Conservation (phyloP, 92 coral and sea anemone species). For the Paramuricea clavata region DNA sequence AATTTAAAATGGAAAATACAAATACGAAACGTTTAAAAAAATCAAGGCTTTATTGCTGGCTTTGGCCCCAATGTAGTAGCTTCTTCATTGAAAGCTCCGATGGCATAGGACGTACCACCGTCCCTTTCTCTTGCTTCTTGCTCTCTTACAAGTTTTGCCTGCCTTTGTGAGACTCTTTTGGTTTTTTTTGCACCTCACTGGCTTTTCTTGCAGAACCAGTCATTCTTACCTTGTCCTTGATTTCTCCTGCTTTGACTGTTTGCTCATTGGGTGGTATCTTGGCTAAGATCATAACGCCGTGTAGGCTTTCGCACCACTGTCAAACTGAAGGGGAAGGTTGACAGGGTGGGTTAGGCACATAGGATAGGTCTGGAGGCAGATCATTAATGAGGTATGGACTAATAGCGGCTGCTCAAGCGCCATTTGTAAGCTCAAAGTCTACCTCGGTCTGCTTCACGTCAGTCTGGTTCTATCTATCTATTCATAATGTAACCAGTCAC, state of each 20-base stretch:
- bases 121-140: background rate
- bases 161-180: background rate
- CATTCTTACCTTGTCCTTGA: background rate
- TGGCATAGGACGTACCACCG: background rate
- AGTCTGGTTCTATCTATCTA: no score
- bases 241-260: slow-evolving; percentile 16
- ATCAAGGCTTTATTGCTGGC: background rate
- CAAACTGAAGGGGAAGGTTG: slow-evolving; percentile 38
- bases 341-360: no score
- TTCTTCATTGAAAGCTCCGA: background rate
- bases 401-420: no score
- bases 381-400: no score
- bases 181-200: background rate
- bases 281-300: slow-evolving; percentile 20
- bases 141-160: background rate
- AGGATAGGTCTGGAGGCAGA: no score
- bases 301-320: slow-evolving; percentile 24
- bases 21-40: no score
- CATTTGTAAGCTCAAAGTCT: no score
- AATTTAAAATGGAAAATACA: no score
- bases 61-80: background rate
- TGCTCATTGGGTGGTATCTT: slow-evolving; percentile 9
- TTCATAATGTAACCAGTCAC: no score
- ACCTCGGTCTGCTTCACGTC: no score
- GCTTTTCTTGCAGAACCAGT: slow-evolving; percentile 28